Base-by-base conservation (phyloP, 2,113 vertebrate genomes). In the Nannospalax galili region DNA sequence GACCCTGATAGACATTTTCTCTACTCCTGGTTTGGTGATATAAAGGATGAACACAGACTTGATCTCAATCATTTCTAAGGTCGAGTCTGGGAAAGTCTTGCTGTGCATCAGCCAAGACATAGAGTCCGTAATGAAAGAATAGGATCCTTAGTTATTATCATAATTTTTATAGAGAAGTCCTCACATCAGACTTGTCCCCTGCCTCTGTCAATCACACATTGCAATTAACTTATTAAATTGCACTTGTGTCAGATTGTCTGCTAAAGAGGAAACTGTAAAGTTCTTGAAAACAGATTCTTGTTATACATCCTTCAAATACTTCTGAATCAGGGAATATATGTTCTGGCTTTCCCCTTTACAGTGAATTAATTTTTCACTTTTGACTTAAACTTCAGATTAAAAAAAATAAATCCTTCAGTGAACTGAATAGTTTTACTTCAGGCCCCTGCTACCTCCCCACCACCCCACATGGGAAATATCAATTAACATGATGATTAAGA, bases 201-300 rank as follows among this genome's bases (percentile, higher is more conserved):
- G 92, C 75, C 75, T 97, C 96, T 98, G 97, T 96, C 96, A 97
- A 96, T 96, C 96, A 97, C n/a, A 92, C 64, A 64, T 30, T 94
- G 87, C 97, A 97, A 97, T 97, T 97, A 97, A 97, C 96, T 96
- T 97, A 97, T 97, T 97, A 97, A 96, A 97, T 92, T 95, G 95
- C 93, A 97, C 95, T 97, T 97, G 92, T 97, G 94, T 94, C 58
- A 92, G 94, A 97, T 95, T 96, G 95, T 95, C 97, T 94, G 90
- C 70, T 87, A 93, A 75, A 94, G 90, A 97, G 92, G 84, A 91
- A 96, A 94, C 91, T 89, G 56, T 81, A 95, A 97, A 96, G 94
- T 98, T 97, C 96, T 96, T 97, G 64, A 95, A 97, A 97, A 96
- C 95, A 95, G 89, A 84, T 95, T 95, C 92, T 95, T 96, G 73